A percentile compares a stretch with the other conserved stretches of the same genome.
Conservation (phyloP, 2,113 vertebrate species). For the Stercorarius parasiticus region DNA sequence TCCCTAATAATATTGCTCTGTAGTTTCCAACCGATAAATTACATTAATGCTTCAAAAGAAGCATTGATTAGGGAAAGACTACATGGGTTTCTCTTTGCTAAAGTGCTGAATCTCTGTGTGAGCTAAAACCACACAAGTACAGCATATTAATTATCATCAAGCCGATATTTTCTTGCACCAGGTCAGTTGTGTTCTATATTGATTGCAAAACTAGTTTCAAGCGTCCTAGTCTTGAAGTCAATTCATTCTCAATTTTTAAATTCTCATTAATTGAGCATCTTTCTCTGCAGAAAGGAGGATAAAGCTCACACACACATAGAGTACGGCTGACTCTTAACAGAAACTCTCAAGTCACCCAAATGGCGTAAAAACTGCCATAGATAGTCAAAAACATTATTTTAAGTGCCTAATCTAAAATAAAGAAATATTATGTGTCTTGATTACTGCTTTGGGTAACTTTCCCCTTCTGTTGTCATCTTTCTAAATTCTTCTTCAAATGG, state of each 20-base stretch:
- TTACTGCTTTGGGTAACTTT: not conserved
- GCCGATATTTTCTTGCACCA: not conserved
- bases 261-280: not conserved
- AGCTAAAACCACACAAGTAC: not conserved
- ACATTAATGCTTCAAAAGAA: constrained; percentile 40
- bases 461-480: not conserved
- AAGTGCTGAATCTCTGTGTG: not conserved
- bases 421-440: not conserved
- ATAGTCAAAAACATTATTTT: not conserved
- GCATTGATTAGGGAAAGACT: constrained; percentile 2
- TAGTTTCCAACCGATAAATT: constrained; percentile 50
- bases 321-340: not conserved
- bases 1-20: constrained; percentile 29
- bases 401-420: not conserved
- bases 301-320: not conserved
- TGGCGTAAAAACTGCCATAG: not conserved
- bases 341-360: not conserved
- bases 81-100: not conserved
- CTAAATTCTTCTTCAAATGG: not conserved
- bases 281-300: not conserved
- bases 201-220: not conserved
- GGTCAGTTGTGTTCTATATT: not conserved
- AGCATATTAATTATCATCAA: not conserved
- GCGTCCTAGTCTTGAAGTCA: not conserved
- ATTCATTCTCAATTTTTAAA: not conserved